Evolutionary conservation across 2,797 vertebrate species (phyloP).

Genomic region (Masticophis lateralis): DNA sequence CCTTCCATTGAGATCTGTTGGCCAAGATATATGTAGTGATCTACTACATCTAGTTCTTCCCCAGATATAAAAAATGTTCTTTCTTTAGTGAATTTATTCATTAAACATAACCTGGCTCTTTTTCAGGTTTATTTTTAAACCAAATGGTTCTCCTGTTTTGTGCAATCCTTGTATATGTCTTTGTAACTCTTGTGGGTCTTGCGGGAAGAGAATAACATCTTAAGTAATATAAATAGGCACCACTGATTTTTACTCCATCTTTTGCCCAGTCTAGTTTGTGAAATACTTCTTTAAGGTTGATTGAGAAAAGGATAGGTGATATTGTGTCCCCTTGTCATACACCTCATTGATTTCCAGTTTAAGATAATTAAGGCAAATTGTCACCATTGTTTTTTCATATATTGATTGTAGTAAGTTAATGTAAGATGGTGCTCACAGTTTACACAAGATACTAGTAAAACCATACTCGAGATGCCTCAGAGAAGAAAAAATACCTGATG

Average conservation of each 20-base stretch:
- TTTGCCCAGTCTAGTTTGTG: background rate
- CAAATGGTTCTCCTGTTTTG: background rate
- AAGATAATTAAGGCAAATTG: background rate
- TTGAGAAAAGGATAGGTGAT: background rate
- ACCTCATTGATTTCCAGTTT: background rate
- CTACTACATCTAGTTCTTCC: background rate
- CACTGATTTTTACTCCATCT: background rate
- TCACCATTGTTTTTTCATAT: background rate
- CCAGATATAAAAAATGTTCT: background rate
- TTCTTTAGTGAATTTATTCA: background rate
- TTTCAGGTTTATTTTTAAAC: background rate
- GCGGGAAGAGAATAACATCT: background rate
- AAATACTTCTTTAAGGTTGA: background rate
- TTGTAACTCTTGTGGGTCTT: background rate
- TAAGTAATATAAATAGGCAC: background rate
- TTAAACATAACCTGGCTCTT: background rate
- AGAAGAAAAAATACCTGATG: background rate
- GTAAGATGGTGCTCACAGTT: background rate
- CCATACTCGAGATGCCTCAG: background rate
- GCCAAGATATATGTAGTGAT: background rate
- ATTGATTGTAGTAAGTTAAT: background rate
- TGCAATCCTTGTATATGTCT: background rate
- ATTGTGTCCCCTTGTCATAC: background rate
- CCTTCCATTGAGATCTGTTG: background rate
- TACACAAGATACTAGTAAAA: background rate